Evolutionary conservation across 2,888 invertebrate species (phyloP).

Genomic region (Electrophaes corylata): DNA sequence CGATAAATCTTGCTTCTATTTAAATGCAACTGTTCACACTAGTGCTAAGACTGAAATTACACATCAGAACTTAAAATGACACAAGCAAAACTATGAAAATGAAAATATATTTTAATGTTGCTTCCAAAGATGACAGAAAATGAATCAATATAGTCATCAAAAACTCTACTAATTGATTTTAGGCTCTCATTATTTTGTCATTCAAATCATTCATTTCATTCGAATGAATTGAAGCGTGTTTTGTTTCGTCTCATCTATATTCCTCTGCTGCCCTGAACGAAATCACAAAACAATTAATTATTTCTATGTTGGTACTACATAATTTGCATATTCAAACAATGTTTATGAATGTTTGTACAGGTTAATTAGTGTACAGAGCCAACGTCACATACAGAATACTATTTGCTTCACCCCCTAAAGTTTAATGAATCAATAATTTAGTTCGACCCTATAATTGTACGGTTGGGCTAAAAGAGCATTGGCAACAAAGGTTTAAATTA

Average conservation of each 20-base stretch:
- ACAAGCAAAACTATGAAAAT: too few species aligned
- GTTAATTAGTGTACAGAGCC: conserved; percentile 71
- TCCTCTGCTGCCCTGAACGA: conserved; percentile 23
- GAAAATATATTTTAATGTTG: too few species aligned
- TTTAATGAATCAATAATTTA: conserved; percentile 77
- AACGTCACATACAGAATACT: conserved; percentile 53
- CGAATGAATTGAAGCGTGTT: conserved; percentile 12
- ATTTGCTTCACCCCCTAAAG: conserved; percentile 66
- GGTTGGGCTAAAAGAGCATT: conserved; percentile 2
- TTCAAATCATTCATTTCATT: neutral
- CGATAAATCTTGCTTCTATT: too few species aligned
- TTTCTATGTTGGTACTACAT: conserved; percentile 45
- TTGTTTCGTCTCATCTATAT: conserved; percentile 2
- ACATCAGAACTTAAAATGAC: too few species aligned
- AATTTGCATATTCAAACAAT: conserved; percentile 39
- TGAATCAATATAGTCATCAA: too few species aligned
- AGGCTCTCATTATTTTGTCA: too few species aligned
- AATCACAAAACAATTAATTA: conserved; percentile 37
- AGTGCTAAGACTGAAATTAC: too few species aligned
- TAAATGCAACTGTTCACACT: too few species aligned
- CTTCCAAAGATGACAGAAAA: too few species aligned
- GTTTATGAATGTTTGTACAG: conserved; percentile 66
- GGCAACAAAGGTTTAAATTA: neutral
- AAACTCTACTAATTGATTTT: too few species aligned
- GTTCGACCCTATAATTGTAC: conserved; percentile 55